These are phyloP conservation scores for Montipora efflorescens DNA, from an alignment of 64 coral and sea anemone genomes.

Conservation along the genomic window DNA sequence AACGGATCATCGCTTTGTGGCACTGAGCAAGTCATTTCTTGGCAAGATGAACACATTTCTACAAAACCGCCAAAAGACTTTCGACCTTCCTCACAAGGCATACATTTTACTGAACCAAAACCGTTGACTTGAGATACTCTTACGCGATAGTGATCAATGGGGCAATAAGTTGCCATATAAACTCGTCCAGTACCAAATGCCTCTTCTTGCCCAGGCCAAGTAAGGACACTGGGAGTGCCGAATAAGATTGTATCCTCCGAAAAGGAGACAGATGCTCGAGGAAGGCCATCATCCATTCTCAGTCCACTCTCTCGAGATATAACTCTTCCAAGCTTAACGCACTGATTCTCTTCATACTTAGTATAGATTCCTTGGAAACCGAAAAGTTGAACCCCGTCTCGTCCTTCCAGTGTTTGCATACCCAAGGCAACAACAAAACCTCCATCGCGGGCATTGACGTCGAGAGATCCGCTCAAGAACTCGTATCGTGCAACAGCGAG, in stretches of 20 bases:
- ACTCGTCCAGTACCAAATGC: constrained; percentile 66
- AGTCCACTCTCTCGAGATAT: constrained; percentile 42
- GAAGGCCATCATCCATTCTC: constrained; percentile 26
- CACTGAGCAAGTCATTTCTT: constrained; percentile 18
- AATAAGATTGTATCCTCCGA: constrained; percentile 58
- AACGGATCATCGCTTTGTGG: not conserved
- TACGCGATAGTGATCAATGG: constrained; percentile 61
- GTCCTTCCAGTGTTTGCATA: constrained; percentile 32
- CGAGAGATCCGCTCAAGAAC: constrained; percentile 56
- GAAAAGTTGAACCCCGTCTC: constrained; percentile 46
- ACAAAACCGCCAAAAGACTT: constrained; percentile 77
- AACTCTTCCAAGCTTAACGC: constrained; percentile 52
- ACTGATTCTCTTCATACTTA: not conserved
- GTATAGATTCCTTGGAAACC: constrained; percentile 45
- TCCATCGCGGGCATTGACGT: constrained; percentile 30
- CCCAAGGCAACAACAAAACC: constrained; percentile 57
- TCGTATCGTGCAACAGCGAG: not conserved
- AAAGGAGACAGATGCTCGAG: constrained; percentile 43
- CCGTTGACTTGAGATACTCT: constrained; percentile 20
- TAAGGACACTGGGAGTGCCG: constrained; percentile 65
- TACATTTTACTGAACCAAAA: constrained; percentile 30
- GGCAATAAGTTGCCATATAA: constrained; percentile 76
- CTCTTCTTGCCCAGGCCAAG: constrained; percentile 70
- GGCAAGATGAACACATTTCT: constrained; percentile 44
- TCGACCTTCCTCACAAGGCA: constrained; percentile 66